A percentile compares a stretch with the other conserved stretches of the same genome.
These are phyloP conservation scores for Gastrophysa polygoni DNA, from an alignment of 2,888 invertebrate species.

Conservation along the genomic window DNA sequence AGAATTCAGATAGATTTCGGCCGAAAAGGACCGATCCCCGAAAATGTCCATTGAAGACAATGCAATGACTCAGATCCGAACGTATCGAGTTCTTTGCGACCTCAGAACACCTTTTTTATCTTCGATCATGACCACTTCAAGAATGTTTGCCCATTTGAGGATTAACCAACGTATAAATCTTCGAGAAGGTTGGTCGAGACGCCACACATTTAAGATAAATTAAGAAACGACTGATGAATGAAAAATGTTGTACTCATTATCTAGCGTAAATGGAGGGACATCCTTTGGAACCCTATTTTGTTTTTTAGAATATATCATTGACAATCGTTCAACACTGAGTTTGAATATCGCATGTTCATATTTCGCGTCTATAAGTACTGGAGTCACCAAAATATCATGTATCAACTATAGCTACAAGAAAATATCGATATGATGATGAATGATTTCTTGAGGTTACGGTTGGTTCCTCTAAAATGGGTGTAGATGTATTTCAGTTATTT, in stretches of 20 bases:
- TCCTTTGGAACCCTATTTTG: background rate
- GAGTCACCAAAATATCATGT: no score
- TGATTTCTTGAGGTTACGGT: no score
- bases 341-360: no score
- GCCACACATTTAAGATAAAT: conserved; percentile 15
- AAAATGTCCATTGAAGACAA: conserved; percentile 26
- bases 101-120: conserved; percentile 23
- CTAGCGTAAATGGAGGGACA: background rate
- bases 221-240: conserved; percentile 10
- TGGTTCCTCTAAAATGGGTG: no score
- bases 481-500: no score
- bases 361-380: no score
- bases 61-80: conserved; percentile 18
- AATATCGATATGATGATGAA: no score
- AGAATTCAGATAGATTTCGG: conserved; percentile 28
- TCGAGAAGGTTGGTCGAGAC: conserved; percentile 20
- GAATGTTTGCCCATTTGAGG: conserved; percentile 29
- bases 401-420: no score
- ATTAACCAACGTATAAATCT: conserved; percentile 28
- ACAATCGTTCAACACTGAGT: no score
- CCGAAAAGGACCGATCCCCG: conserved; percentile 23
- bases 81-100: conserved; percentile 18
- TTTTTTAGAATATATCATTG: no score
- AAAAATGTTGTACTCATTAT: conserved; percentile 1
- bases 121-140: conserved; percentile 24